Percentiles rank a stretch among this genome's conserved stretches.
Evolutionary conservation across 2,888 invertebrate genomes (phyloP).

Genomic region (Fragum whitleyi): DNA sequence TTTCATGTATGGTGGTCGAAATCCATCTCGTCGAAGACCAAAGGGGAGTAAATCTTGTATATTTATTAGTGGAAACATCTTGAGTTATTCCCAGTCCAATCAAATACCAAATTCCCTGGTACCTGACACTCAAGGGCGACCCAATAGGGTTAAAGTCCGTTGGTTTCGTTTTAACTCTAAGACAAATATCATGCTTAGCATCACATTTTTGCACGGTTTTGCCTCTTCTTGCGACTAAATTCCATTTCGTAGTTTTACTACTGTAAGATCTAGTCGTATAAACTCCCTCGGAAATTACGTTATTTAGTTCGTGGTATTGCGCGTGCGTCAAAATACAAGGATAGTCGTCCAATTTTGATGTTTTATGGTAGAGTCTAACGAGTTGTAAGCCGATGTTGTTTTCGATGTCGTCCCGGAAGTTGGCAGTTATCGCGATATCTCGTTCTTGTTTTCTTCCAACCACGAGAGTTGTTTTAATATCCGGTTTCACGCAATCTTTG

Average conservation of each 20-base stretch:
- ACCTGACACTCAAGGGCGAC: constrained; percentile 66
- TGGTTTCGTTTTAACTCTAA: constrained; percentile 49
- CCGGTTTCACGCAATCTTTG: constrained; percentile 40
- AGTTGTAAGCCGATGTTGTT: constrained; percentile 61
- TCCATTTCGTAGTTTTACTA: constrained; percentile 35
- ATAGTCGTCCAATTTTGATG: constrained; percentile 23
- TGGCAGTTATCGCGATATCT: constrained; percentile 2
- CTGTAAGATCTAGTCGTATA: constrained; percentile 40
- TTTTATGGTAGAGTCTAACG: constrained; percentile 44
- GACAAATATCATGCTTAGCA: constrained; percentile 56
- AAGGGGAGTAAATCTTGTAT: constrained; percentile 63
- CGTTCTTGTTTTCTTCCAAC: constrained; percentile 9
- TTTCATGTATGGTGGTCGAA: constrained; percentile 65
- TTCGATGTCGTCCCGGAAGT: neutral
- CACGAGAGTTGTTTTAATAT: neutral
- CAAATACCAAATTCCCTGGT: constrained; percentile 64
- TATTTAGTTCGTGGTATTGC: constrained; percentile 64
- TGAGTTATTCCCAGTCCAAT: constrained; percentile 61
- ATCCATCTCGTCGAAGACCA: constrained; percentile 69
- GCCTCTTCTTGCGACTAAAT: constrained; percentile 55
- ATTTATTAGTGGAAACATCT: constrained; percentile 36
- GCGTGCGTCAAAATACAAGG: constrained; percentile 68
- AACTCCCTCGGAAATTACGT: constrained; percentile 44
- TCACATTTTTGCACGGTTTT: constrained; percentile 46
- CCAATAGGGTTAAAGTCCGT: constrained; percentile 56